Conservation (phyloP, 1,140 invertebrate genomes). For the Drosophila melanogaster region DNA sequence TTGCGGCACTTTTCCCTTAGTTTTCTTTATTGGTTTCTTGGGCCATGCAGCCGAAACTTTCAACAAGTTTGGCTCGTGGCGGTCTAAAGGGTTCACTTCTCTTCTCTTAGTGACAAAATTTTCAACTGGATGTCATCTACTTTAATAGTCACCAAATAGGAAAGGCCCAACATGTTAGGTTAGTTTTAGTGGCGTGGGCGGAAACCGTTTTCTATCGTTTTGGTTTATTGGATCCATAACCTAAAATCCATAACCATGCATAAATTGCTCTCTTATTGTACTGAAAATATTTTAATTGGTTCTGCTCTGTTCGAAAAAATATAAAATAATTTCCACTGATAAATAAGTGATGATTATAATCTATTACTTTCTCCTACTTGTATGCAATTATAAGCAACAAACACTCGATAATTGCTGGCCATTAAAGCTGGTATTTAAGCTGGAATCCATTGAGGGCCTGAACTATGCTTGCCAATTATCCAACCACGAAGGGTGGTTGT, state of each 20-base stretch:
- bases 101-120: conserved; percentile 38
- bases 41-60: conserved; percentile 48
- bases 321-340: no score
- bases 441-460: conserved; percentile 25
- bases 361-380: not conserved
- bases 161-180: conserved; percentile 7
- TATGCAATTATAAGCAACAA: not conserved
- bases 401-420: conserved; percentile 22
- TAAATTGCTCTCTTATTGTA: no score
- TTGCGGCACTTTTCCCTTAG: conserved; percentile 56
- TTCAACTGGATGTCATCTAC: conserved; percentile 17
- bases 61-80: conserved; percentile 43
- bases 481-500: conserved; percentile 33
- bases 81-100: conserved; percentile 16
- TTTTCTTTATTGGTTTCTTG: conserved; percentile 76
- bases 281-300: no score
- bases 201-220: not conserved
- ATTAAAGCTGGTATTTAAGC: conserved; percentile 28
- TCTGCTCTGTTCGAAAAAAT: no score
- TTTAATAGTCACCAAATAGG: conserved; percentile 49
- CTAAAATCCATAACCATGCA: not conserved
- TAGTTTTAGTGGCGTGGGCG: not conserved
- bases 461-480: conserved; percentile 51
- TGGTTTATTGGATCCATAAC: not conserved
- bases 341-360: no score